Conservation (phyloP, 2,113 vertebrate species). For the Xenopus laevis region DNA sequence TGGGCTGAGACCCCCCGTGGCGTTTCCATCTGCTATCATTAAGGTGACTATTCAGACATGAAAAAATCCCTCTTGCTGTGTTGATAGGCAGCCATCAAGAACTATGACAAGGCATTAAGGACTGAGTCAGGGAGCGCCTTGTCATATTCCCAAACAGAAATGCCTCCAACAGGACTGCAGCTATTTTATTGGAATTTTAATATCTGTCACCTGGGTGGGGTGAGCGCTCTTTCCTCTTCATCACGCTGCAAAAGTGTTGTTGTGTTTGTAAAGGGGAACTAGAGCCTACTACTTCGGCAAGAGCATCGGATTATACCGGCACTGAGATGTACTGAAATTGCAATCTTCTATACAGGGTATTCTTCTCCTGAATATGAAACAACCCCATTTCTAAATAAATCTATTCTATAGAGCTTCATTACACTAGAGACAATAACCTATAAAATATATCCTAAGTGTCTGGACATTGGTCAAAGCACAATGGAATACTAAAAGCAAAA, state of each 20-base stretch:
- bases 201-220: slow-evolving; percentile 22
- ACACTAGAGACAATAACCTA: too few relatives aligned
- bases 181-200: slow-evolving; percentile 63
- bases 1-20: slow-evolving; percentile 75
- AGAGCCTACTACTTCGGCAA: slow-evolving; percentile 8
- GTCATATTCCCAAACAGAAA: slow-evolving; percentile 65
- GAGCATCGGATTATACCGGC: too few relatives aligned
- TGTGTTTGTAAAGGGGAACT: neutral
- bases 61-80: slow-evolving; percentile 81
- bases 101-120: slow-evolving; percentile 79
- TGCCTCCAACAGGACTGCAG: slow-evolving; percentile 54
- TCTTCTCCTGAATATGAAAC: too few relatives aligned
- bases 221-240: slow-evolving; percentile 18
- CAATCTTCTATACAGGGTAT: too few relatives aligned
- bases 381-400: too few relatives aligned
- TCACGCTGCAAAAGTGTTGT: neutral
- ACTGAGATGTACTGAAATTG: too few relatives aligned
- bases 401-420: too few relatives aligned
- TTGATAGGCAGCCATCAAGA: slow-evolving; percentile 86
- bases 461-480: too few relatives aligned
- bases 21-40: slow-evolving; percentile 92
- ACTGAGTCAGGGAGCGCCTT: slow-evolving; percentile 64
- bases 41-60: slow-evolving; percentile 91
- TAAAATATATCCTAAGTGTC: too few relatives aligned
- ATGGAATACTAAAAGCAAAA: too few relatives aligned